Evolutionary conservation across 2,888 invertebrate genomes (phyloP), one percentile per base, ranked within the genome.

Genomic region (Cantharis lateralis): DNA sequence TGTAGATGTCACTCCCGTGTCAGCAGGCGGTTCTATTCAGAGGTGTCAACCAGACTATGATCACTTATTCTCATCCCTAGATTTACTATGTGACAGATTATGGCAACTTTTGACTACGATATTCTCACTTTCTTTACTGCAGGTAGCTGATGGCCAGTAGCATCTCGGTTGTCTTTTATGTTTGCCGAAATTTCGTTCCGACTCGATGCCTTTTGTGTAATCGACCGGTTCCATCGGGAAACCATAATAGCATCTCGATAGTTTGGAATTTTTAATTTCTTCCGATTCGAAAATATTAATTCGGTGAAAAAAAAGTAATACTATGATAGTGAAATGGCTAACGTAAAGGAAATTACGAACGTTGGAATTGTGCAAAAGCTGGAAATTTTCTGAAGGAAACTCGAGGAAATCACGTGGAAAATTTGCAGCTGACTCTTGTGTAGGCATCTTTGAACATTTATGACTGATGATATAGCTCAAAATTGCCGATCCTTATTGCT

Each of bases 381-480:
- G 83, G 82, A 83, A 82, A 83, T 81, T 77, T 80, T 80, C 70
- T 81, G 79, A 77, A 80, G 82, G 81, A 83, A 83, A 82, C 82
- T 79, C 76, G 72, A 79, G 82, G 82, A 85, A 86, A 85, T 86
- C 85, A 83, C 82, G 85, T 84, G 86, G 83, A 84, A 85, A 87
- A 86, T 84, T 82, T 84, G 86, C 86, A 84, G 86, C 87, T 86
- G 87, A 87, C 86, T 87, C 84, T 82, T 81, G 76, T 74, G 82
- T 82, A 86, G 84, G 85, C 86, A 85, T 87, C 86, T 84, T 82
- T 86, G 86, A 86, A 87, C 86, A 87, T 87, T 86, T 87, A 87
- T 87, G 85, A 87, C 84, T 87, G 87, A 87, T 87, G 84, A 84
- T 73, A 70, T 71, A n/a, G 32, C 26, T 68, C 68, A 26, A 28